phyloP scores from a whole-genome alignment of 2,797 vertebrate genomes.

The Scarus forsteni region DNA sequence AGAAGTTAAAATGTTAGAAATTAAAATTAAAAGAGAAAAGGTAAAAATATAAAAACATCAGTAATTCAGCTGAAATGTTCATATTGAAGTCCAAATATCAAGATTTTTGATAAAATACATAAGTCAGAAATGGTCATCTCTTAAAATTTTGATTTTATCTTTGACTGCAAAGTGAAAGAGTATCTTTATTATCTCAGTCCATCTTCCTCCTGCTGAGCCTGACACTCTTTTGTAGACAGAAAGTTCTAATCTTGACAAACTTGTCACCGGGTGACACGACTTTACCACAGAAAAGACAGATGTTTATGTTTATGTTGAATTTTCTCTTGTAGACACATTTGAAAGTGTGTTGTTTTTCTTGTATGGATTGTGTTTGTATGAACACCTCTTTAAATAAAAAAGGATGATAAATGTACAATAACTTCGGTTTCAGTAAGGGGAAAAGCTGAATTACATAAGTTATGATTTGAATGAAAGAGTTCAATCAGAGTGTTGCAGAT shows the following conservation, averaged over 20 bases:
- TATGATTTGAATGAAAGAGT: constrained; percentile 21
- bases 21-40: no score
- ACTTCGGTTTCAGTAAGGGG: constrained; percentile 21
- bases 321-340: constrained; percentile 35
- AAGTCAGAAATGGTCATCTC: no score
- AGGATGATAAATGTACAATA: constrained; percentile 19
- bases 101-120: no score
- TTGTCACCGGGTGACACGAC: constrained; percentile 80
- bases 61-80: no score
- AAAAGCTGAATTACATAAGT: constrained; percentile 10
- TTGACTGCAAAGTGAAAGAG: no score
- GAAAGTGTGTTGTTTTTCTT: constrained; percentile 41
- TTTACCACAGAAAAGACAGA: constrained; percentile 60
- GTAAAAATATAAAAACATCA: no score
- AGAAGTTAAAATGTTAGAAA: no score
- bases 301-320: constrained; percentile 66
- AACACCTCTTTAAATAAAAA: constrained; percentile 34
- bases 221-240: no score
- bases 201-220: no score
- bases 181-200: no score
- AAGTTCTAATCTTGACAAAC: constrained; percentile 71
- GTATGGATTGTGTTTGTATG: constrained; percentile 40
- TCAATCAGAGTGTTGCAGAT: constrained; percentile 19
- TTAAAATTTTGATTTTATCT: no score
- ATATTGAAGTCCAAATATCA: no score